Evolutionary conservation across 2,113 vertebrate species (phyloP).

Genomic region (Prionailurus viverrinus): DNA sequence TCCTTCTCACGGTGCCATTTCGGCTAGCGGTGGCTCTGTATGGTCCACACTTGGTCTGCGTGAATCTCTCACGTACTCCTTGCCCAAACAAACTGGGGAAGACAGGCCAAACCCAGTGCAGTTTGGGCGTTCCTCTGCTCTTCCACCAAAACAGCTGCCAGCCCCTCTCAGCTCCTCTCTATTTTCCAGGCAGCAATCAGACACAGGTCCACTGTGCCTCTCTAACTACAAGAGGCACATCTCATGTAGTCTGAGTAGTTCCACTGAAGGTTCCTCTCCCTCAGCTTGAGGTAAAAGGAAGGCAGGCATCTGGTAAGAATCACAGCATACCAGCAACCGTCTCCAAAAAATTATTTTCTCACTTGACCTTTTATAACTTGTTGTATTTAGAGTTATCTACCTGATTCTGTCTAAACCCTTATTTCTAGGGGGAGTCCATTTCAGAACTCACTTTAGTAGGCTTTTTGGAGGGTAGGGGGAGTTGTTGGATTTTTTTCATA

Average conservation of each 20-base stretch:
- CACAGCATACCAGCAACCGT: neutral
- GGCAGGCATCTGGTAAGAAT: neutral
- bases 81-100: neutral
- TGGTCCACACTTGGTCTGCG: neutral
- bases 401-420: slow-evolving; percentile 34
- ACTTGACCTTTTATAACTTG: slow-evolving; percentile 38
- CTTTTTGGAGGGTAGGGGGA: neutral
- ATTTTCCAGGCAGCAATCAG: neutral
- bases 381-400: neutral
- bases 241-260: neutral
- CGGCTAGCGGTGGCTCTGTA: neutral
- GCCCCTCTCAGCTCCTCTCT: neutral
- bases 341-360: slow-evolving; percentile 18
- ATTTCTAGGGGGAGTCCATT: neutral
- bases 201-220: neutral
- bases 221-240: neutral
- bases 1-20: neutral
- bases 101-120: neutral
- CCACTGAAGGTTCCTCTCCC: neutral
- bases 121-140: neutral
- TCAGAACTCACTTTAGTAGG: slow-evolving; percentile 31
- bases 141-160: slow-evolving; percentile 3
- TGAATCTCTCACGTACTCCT: neutral
- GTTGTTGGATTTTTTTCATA: neutral
- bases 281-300: neutral